phyloP scores from a whole-genome alignment of 2,888 invertebrate species.

The Gerris lacustris region DNA sequence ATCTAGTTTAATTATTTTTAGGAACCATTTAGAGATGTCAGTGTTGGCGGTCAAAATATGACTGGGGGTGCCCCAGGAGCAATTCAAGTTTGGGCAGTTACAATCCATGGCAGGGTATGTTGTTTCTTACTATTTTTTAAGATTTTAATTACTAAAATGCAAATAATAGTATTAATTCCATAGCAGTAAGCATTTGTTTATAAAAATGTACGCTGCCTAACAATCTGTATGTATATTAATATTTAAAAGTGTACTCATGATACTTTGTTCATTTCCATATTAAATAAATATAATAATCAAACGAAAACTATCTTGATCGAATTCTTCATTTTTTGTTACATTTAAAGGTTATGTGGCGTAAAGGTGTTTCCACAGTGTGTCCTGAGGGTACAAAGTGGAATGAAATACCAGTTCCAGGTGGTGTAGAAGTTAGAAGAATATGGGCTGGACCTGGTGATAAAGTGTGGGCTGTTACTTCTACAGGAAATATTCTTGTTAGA shows the following conservation, averaged over 20 bases:
- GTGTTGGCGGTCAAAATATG: constrained; percentile 72
- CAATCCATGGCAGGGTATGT: constrained; percentile 70
- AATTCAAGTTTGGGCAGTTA: constrained; percentile 83
- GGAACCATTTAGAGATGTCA: constrained; percentile 86
- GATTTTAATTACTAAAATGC: too few relatives aligned
- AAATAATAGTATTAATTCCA: too few relatives aligned
- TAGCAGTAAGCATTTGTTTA: too few relatives aligned
- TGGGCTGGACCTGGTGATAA: constrained; percentile 73
- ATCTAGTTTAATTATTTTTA: constrained; percentile 34
- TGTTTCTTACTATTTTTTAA: neutral
- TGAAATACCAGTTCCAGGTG: constrained; percentile 54
- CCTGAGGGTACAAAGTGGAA: constrained; percentile 85
- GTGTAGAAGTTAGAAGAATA: constrained; percentile 71
- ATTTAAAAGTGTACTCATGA: too few relatives aligned
- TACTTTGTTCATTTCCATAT: too few relatives aligned
- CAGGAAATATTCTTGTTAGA: constrained; percentile 69
- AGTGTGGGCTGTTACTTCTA: constrained; percentile 76
- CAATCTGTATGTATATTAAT: too few relatives aligned
- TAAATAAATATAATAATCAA: too few relatives aligned
- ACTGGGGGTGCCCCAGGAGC: constrained; percentile 61
- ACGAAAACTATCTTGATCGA: too few relatives aligned
- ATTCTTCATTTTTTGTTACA: neutral
- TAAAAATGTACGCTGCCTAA: too few relatives aligned
- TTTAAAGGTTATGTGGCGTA: constrained; percentile 67
- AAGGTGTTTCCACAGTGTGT: constrained; percentile 62